Evolutionary conservation across 2,888 invertebrate species (phyloP).

Genomic region (Clanis bilineata): DNA sequence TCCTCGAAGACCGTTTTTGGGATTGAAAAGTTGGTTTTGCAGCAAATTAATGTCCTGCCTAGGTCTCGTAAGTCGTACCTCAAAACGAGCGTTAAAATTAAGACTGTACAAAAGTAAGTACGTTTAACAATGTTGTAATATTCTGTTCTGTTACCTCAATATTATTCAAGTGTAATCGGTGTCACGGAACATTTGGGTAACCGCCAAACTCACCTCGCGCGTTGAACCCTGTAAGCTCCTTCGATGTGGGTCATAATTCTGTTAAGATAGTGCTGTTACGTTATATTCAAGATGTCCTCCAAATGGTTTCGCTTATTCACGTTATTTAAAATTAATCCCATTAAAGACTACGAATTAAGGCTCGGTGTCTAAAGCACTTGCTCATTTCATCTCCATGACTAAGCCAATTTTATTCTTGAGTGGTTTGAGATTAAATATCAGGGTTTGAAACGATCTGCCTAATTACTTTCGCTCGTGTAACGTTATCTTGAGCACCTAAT

Average conservation of each 20-base stretch:
- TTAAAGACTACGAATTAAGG: neutral
- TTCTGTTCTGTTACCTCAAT: neutral
- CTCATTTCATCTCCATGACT: slow-evolving; percentile 1
- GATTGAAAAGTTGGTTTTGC: too few relatives aligned
- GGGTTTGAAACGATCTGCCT: neutral
- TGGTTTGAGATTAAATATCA: slow-evolving; percentile 8
- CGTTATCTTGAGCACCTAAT: neutral
- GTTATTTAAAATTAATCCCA: neutral
- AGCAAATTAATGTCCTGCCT: neutral
- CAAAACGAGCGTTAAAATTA: too few relatives aligned
- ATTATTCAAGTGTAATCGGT: neutral
- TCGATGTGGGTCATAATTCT: neutral
- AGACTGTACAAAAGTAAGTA: neutral
- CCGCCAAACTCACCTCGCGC: neutral
- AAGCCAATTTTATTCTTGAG: slow-evolving; percentile 1
- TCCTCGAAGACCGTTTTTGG: too few relatives aligned
- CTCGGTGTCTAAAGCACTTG: neutral
- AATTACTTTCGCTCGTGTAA: slow-evolving; percentile 6
- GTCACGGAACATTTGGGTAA: slow-evolving; percentile 1
- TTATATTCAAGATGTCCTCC: neutral
- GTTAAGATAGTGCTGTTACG: neutral
- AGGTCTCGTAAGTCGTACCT: too few relatives aligned
- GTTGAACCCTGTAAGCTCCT: neutral
- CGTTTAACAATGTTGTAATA: neutral
- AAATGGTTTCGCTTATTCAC: neutral